Conservation (phyloP, 2,113 vertebrate species). For the Astatotilapia flaviijosephi region DNA sequence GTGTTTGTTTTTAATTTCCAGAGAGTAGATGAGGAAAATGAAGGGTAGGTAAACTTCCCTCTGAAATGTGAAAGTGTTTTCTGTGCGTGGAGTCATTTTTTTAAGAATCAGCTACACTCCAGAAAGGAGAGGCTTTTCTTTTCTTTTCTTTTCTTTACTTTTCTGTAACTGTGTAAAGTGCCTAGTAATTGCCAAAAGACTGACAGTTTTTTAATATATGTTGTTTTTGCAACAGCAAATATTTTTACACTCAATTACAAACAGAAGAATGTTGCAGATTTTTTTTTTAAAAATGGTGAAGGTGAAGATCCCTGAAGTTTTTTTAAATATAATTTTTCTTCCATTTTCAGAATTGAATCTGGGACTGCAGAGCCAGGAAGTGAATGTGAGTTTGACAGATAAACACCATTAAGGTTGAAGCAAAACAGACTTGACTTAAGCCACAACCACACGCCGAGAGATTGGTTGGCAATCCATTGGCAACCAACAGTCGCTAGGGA, state of each 20-base stretch:
- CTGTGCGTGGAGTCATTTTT: neutral
- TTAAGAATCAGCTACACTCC: neutral
- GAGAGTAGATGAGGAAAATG: conserved; percentile 49
- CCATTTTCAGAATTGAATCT: conserved; percentile 19
- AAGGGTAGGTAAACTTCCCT: conserved; percentile 40
- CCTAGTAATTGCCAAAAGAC: neutral
- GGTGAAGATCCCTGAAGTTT: neutral
- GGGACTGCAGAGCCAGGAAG: conserved; percentile 12
- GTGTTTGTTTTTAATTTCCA: conserved; percentile 13
- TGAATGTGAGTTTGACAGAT: conserved; percentile 48
- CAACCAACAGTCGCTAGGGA: neutral
- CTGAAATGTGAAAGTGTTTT: neutral
- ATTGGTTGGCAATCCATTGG: neutral
- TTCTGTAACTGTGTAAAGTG: neutral
- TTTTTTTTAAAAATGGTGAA: accelerated
- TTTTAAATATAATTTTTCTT: neutral
- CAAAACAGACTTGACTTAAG: neutral
- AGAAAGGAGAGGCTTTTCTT: neutral
- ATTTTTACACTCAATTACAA: neutral
- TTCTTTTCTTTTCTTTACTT: neutral
- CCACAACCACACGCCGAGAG: neutral
- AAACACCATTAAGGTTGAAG: neutral
- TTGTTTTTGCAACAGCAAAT: neutral
- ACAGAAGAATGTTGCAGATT: neutral
- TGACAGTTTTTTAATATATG: neutral